Evolutionary conservation across 2,797 vertebrate species (phyloP).

Genomic region (Synaphobranchus kaupii): DNA sequence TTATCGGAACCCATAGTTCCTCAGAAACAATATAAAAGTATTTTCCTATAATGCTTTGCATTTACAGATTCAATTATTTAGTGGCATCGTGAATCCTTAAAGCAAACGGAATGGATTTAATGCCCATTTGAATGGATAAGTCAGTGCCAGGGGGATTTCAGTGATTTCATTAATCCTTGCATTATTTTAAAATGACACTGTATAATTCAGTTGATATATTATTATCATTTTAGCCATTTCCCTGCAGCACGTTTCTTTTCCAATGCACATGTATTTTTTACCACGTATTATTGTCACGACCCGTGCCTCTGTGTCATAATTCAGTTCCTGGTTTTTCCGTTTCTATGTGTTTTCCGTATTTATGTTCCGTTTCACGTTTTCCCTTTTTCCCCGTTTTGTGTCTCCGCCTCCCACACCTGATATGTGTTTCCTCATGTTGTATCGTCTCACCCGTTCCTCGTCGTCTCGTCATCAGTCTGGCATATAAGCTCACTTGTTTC

Average conservation of each 20-base stretch:
- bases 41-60: slow-evolving; percentile 46
- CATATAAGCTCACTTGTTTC: too few relatives aligned
- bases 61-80: slow-evolving; percentile 36
- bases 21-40: slow-evolving; percentile 38
- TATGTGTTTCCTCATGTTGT: too few relatives aligned
- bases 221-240: slow-evolving; percentile 2
- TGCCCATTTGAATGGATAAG: slow-evolving; percentile 3
- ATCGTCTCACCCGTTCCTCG: too few relatives aligned
- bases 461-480: too few relatives aligned
- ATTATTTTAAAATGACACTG: slow-evolving; percentile 10
- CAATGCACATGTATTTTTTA: neutral
- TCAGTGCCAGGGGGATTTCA: slow-evolving; percentile 7
- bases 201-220: slow-evolving; percentile 10
- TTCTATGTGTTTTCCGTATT: too few relatives aligned
- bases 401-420: too few relatives aligned
- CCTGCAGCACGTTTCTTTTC: neutral
- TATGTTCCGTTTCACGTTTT: too few relatives aligned
- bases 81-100: slow-evolving; percentile 38
- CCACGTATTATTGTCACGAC: too few relatives aligned
- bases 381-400: too few relatives aligned
- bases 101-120: slow-evolving; percentile 35
- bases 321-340: too few relatives aligned
- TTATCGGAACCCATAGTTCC: slow-evolving; percentile 39
- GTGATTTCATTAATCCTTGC: slow-evolving; percentile 18
- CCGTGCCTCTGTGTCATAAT: too few relatives aligned